Evolutionary conservation across 2,797 vertebrate species (phyloP), one percentile per base, ranked within the genome.

Genomic region (Scyliorhinus canicula): DNA sequence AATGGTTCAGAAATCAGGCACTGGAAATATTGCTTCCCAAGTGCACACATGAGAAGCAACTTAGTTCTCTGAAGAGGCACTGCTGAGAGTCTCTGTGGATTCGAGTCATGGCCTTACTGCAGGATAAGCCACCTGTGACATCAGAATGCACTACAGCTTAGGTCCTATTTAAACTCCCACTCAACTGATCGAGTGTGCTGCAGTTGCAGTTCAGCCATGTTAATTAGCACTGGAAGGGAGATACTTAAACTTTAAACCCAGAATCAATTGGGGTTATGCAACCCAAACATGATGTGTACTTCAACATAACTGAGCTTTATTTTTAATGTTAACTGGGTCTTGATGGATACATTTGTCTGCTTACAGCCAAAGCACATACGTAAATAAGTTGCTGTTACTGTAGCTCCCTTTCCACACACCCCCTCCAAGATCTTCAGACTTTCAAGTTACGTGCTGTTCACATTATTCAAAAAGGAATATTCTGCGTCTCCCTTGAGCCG

Each of bases 1-100:
- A 91, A 65, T 91, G 88, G 40, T 91, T 71, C 65, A 74, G 44
- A 94, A 94, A 94, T 94, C 47, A 71, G 93, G 52, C 52, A 16
- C 74, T 74, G 65, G 52, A 74, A 50, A 94, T 35, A 35, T 74
- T 94, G 16, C 93, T 94, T 40, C 60, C 60, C 63, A 69, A 50
- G 69, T 26, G 16, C 40, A 6, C 91, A 74, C n/a, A 14, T 71
- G 93, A 94, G 69, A 50, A 69, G 93, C 6, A 52, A 14, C 47
- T 94, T 74, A 94, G 52, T 35, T 55, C 67, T 94, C 44, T 74
- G 50, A n/a, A 31, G 47, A 71, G 31, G 31, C 31, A 9, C 57
- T 44, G 31, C 21, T 94, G 67, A 47, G 69, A 94, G 16, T 74
- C 31, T 47, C 9, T 94, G 55, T n/a, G 16, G 74, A 74, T 94